Percentiles rank a stretch among this genome's conserved stretches.
phyloP scores from a whole-genome alignment of 2,113 vertebrate genomes.

The Gobiocypris rarus region DNA sequence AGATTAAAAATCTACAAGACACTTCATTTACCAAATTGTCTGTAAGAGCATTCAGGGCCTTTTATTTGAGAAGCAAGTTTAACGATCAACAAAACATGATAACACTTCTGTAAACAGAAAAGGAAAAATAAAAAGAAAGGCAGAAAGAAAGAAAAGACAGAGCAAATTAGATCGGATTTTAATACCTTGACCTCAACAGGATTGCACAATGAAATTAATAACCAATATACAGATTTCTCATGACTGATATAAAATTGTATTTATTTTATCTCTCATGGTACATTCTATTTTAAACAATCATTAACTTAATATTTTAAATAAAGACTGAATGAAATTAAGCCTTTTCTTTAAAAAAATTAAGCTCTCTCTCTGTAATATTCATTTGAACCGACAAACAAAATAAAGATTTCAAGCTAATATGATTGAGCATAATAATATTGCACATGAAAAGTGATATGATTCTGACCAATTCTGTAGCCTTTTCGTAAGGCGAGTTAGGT shows the following conservation, averaged over 20 bases:
- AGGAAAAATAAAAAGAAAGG: slow-evolving; percentile 50
- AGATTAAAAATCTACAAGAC: slow-evolving; percentile 32
- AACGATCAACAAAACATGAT: slow-evolving; percentile 40
- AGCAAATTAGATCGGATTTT: slow-evolving; percentile 67
- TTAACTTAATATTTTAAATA: slow-evolving; percentile 79
- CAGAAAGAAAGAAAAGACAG: slow-evolving; percentile 70
- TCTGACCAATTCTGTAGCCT: slow-evolving; percentile 61
- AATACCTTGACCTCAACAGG: slow-evolving; percentile 76
- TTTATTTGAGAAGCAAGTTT: slow-evolving; percentile 56
- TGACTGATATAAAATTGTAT: slow-evolving; percentile 79
- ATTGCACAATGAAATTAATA: slow-evolving; percentile 76
- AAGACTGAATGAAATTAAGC: slow-evolving; percentile 74
- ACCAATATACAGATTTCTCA: slow-evolving; percentile 77
- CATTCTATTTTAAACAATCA: slow-evolving; percentile 83
- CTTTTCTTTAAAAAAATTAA: slow-evolving; percentile 60
- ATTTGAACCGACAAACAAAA: slow-evolving; percentile 69
- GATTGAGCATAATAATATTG: slow-evolving; percentile 78
- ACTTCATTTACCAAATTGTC: slow-evolving; percentile 18
- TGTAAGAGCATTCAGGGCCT: slow-evolving; percentile 41
- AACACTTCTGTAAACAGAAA: slow-evolving; percentile 53
- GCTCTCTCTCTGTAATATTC: slow-evolving; percentile 68
- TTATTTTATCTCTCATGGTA: slow-evolving; percentile 82
- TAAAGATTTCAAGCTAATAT: slow-evolving; percentile 71
- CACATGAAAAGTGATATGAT: slow-evolving; percentile 75
- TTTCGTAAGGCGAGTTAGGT: slow-evolving; percentile 59